Evolutionary conservation across 2,888 invertebrate species (phyloP), one percentile per base, ranked within the genome.

Genomic region (Colletes collaris): DNA sequence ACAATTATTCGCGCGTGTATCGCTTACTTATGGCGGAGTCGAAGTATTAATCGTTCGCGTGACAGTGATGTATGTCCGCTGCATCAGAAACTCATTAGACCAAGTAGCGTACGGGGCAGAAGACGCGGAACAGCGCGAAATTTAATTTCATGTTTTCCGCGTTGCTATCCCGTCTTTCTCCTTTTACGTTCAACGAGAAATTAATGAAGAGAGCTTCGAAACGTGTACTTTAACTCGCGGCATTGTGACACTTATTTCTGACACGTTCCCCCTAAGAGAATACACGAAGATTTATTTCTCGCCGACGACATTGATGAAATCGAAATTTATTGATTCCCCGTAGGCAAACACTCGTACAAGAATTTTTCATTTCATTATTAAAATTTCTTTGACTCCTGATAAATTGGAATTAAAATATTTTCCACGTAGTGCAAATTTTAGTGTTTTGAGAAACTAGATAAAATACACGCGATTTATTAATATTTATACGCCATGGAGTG

Each of bases 61-160:
- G 87, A 83, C 87, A 83, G 87, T 87, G 87, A 87, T 87, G 81
- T 81, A 84, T 86, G 81, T 44, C 16, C 64, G 68, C 67, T 63
- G 84, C 87, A 87, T 87, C 87, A 87, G 86, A 81, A 87, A 84
- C 84, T 87, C 87, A 87, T 87, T 86, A 87, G 81, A 68, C 69
- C 67, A 55, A 62, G 66, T 49, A 53, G 62, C 63, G 62, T 62
- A 55, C 49, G 35, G 16, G 16, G 40, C 50, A 64, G 64, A 62
- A 68, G 64, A 79, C 46, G 68, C 40, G 56, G 76, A 79, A 76
- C 63, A 68, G 72, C 71, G 80, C 83, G 77, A 83, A 85, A 85
- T 87, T 86, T 86, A 76, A 83, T 87, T 85, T 76, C 72, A 68
- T 6, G 63, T 74, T 84, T 72, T 81, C 63, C 67, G 40, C 49